Base-by-base conservation (phyloP, 2,797 vertebrate genomes). In the Aeoliscus strigatus region DNA sequence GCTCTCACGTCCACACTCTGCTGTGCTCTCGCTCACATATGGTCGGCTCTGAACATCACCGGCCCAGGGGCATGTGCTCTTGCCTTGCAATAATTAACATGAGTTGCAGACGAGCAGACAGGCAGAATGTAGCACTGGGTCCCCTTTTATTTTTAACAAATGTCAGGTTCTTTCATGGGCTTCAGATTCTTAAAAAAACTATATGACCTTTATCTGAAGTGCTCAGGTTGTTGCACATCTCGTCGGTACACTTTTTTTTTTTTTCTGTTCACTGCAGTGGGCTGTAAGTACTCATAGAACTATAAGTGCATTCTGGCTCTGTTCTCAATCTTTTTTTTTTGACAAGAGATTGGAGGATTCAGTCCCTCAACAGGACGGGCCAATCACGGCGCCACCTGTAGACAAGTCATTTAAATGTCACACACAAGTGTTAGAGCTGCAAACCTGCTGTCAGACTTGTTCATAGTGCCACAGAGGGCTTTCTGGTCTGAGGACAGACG, bases 61-160 rank as follows among this genome's bases (percentile, higher is more conserved):
- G 55, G 74, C 58, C 72, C 63, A 44, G 51, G 62, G 73, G 66
- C 67, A 35, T 68, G 61, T 75, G 49, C 61, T 79, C 66, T 58
- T 67, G 60, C 52, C 64, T 69, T 73, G 68, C 58, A 67, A 73
- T 76, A 72, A 84, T 84, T 68, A 80, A 71, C 48, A 70, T 56
- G 67, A 59, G 58, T 61, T 72, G 60, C 64, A 79, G 58, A 51
- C 47, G 43, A 80, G 67, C 55, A 63, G 64, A 57, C 65, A 55
- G 57, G 60, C 61, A 64, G 58, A 69, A 46, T 32, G 66, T 26
- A 53, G 62, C 59, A 39, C 32, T 52, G 43, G 44, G 55, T 66
- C 57, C 68, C 48, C 24, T 49, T 33, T 60, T 60, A 6, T 21
- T 21, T 6, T 55, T 36, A 31, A 54, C 34, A 51, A 52, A 72